Percentiles rank a stretch among this genome's conserved stretches.
Conservation (phyloP, 2,888 invertebrate species). For the Sminthurinus aureus region DNA sequence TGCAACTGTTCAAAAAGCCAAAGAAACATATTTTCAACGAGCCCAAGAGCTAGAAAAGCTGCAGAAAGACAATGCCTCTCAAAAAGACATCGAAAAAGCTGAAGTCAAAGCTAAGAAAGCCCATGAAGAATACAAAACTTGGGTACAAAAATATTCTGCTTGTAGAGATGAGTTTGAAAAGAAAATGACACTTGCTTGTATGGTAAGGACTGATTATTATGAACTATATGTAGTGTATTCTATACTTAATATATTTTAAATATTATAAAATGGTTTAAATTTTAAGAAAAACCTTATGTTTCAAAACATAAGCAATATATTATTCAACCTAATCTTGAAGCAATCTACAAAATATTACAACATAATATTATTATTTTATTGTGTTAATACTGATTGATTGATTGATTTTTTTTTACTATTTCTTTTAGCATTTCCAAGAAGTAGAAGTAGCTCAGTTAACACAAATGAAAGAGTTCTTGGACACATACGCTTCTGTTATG, state of each 20-base stretch:
- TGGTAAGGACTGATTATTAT: constrained; percentile 67
- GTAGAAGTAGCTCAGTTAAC: constrained; percentile 90
- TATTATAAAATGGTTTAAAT: no score
- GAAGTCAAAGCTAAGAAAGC: constrained; percentile 91
- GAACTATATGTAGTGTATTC: neutral
- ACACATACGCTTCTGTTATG: constrained; percentile 84
- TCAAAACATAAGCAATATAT: no score
- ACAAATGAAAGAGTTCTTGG: constrained; percentile 95
- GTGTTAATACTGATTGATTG: neutral
- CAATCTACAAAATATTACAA: neutral
- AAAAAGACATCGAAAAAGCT: constrained; percentile 92
- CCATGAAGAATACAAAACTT: constrained; percentile 90
- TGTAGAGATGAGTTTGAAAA: constrained; percentile 94
- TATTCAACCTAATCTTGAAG: no score
- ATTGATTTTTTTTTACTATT: constrained; percentile 12
- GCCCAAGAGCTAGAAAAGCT: constrained; percentile 88
- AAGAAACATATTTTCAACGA: constrained; percentile 88
- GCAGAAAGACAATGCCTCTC: constrained; percentile 86
- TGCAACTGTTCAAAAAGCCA: constrained; percentile 85
- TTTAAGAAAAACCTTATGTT: no score
- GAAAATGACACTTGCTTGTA: constrained; percentile 92
- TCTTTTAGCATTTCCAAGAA: constrained; percentile 83
- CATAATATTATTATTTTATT: constrained; percentile 3
- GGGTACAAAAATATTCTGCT: constrained; percentile 90
- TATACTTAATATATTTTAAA: no score